A percentile compares a stretch with the other conserved stretches of the same genome.
These are phyloP conservation scores for Crotalus viridis DNA, from an alignment of 2,113 vertebrate species.

Conservation along the genomic window DNA sequence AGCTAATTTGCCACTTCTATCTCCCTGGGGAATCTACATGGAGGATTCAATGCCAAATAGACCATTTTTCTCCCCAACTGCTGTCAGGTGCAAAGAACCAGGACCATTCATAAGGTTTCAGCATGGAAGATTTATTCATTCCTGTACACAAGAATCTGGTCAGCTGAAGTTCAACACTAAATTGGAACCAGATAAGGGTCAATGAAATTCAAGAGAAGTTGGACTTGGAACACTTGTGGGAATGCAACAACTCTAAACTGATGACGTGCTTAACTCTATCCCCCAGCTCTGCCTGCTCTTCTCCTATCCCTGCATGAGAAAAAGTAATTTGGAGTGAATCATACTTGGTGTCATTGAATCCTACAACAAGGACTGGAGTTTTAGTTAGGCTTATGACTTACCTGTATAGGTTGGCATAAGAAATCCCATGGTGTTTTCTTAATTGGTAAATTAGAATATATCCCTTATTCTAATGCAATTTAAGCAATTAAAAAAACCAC, in stretches of 20 bases:
- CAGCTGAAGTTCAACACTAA: neutral
- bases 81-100: neutral
- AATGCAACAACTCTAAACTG: neutral
- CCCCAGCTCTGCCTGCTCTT: neutral
- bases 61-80: neutral
- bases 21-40: neutral
- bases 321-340: neutral
- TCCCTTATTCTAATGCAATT: neutral
- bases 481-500: neutral
- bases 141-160: neutral
- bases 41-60: neutral
- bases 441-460: neutral
- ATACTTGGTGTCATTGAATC: neutral
- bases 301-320: neutral
- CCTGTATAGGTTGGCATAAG: neutral
- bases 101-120: neutral
- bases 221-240: neutral
- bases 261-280: neutral
- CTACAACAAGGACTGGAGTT: neutral
- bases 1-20: neutral
- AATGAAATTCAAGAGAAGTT: neutral
- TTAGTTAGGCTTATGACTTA: no score
- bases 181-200: neutral
- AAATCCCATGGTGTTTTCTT: neutral
- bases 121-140: neutral